Evolutionary conservation across 2,888 invertebrate species (phyloP).

Genomic region (Idaea biselata): DNA sequence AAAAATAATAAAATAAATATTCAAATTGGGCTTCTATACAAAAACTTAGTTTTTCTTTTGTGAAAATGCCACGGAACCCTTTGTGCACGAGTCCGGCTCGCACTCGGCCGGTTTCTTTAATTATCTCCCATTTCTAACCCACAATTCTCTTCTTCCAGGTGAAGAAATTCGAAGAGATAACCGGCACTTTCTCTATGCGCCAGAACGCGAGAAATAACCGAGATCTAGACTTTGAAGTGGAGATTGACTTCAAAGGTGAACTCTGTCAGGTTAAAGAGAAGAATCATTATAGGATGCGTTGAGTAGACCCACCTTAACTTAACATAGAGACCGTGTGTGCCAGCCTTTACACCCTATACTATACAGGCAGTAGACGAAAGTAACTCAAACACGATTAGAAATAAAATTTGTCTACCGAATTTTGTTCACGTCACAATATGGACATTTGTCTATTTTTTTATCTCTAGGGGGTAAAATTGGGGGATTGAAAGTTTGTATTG

Average conservation of each 20-base stretch:
- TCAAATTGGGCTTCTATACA: too few relatives aligned
- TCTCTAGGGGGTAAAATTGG: too few relatives aligned
- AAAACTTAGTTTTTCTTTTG: background rate
- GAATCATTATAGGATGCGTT: conserved; percentile 95
- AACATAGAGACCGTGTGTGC: conserved; percentile 14
- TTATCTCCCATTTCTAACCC: background rate
- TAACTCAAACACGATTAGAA: too few relatives aligned
- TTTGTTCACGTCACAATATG: too few relatives aligned
- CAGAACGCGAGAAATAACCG: conserved; percentile 98
- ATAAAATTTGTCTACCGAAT: too few relatives aligned
- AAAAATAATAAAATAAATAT: too few relatives aligned
- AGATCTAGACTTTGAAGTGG: conserved; percentile 97
- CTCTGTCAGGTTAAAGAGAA: conserved; percentile 91
- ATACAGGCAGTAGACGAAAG: background rate
- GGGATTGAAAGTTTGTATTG: too few relatives aligned
- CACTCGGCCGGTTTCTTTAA: background rate
- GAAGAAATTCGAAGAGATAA: conserved; percentile 96
- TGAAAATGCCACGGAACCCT: background rate
- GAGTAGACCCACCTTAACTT: conserved; percentile 45
- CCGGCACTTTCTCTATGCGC: conserved; percentile 94
- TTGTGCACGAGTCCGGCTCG: background rate
- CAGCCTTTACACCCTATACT: conserved; percentile 7
- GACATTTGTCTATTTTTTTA: too few relatives aligned
- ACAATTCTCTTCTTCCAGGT: conserved; percentile 59
- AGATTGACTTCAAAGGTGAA: conserved; percentile 95